These are phyloP conservation scores for Catharus bicknelli DNA, from an alignment of 2,113 vertebrate genomes.

Conservation along the genomic window DNA sequence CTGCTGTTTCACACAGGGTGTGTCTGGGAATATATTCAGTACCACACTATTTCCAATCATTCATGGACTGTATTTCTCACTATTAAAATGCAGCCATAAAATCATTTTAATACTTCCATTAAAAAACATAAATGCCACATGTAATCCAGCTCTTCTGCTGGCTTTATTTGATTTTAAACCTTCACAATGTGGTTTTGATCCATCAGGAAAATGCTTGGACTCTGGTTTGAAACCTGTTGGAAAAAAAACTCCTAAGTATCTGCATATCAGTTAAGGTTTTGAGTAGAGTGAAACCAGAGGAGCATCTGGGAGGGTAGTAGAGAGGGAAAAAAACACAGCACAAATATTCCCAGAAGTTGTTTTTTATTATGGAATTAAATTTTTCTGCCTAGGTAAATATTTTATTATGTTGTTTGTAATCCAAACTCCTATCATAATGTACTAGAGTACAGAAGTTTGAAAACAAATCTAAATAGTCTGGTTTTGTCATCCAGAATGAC, in stretches of 20 bases:
- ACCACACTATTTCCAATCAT: neutral
- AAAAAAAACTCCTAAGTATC: neutral
- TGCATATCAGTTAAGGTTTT: neutral
- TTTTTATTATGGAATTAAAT: conserved; percentile 17
- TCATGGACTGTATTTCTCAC: neutral
- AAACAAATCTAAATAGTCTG: neutral
- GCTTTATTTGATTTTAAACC: neutral
- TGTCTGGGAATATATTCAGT: neutral
- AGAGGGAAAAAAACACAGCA: neutral
- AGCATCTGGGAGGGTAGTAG: neutral
- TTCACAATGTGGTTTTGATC: neutral
- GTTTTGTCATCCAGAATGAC: neutral
- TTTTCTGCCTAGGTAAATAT: neutral
- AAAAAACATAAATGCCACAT: neutral
- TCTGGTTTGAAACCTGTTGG: neutral
- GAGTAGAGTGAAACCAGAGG: neutral
- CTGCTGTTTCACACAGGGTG: neutral
- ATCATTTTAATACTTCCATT: neutral
- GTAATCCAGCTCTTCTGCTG: neutral
- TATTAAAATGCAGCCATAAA: neutral
- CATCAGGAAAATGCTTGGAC: neutral
- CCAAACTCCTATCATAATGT: neutral
- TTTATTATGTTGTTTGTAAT: conserved; percentile 1
- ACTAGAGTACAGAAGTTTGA: neutral
- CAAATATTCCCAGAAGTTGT: neutral